Percentiles rank a stretch among this genome's conserved stretches.
Evolutionary conservation across 2,797 vertebrate species (phyloP).

Genomic region (Ibycter americanus): DNA sequence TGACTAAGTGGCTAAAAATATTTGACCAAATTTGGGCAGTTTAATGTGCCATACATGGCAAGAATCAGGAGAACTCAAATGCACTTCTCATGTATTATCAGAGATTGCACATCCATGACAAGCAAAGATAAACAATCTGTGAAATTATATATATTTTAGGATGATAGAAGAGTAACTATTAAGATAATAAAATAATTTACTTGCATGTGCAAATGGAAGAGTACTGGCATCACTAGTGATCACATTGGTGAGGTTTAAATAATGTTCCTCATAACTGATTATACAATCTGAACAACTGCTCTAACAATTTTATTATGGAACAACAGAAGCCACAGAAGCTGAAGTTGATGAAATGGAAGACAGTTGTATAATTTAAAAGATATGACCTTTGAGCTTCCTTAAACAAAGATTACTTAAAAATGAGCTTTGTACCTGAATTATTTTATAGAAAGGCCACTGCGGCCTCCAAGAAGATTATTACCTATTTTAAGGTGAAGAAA

Average conservation of each 20-base stretch:
- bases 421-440: neutral
- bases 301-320: neutral
- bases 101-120: neutral
- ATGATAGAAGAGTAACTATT: neutral
- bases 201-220: neutral
- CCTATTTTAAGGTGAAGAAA: neutral
- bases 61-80: slow-evolving; percentile 74
- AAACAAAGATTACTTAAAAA: neutral
- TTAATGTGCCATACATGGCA: slow-evolving; percentile 80
- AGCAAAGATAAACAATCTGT: slow-evolving; percentile 10
- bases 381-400: neutral
- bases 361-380: neutral
- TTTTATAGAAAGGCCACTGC: neutral
- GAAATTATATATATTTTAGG: neutral
- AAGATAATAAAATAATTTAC: slow-evolving; percentile 1
- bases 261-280: neutral
- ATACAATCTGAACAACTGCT: neutral
- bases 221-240: neutral
- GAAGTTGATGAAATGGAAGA: neutral
- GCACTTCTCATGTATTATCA: slow-evolving; percentile 77
- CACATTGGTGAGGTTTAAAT: neutral
- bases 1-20: slow-evolving; percentile 87
- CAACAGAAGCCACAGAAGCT: neutral
- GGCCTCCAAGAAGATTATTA: neutral
- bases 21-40: slow-evolving; percentile 91